These are phyloP conservation scores for Chloroceryle amazona DNA, from an alignment of 2,797 vertebrate species.

Conservation along the genomic window DNA sequence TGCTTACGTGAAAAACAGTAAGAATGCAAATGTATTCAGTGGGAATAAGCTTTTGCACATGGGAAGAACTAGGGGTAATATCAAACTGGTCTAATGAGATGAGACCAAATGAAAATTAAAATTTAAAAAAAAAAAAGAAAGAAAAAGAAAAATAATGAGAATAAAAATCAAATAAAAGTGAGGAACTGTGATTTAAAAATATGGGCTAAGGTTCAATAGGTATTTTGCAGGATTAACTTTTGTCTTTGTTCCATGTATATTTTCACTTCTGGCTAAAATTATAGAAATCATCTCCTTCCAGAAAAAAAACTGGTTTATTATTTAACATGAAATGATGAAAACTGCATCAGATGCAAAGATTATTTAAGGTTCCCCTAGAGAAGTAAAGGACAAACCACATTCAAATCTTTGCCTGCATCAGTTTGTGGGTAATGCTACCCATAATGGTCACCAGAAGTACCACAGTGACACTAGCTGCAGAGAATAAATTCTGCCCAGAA, in stretches of 20 bases:
- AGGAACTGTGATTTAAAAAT: slow-evolving; percentile 1
- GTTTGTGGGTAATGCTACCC: background rate
- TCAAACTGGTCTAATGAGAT: background rate
- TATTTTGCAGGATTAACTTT: slow-evolving; percentile 16
- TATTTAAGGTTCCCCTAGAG: slow-evolving; percentile 1
- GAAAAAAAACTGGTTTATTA: background rate
- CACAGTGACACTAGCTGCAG: background rate
- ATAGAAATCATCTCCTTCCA: background rate
- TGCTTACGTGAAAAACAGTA: slow-evolving; percentile 20
- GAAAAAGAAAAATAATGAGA: fast-evolving
- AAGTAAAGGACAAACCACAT: background rate
- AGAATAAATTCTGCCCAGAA: background rate
- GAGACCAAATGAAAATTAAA: background rate
- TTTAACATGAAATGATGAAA: slow-evolving; percentile 7
- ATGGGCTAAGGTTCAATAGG: background rate
- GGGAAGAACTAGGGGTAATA: background rate
- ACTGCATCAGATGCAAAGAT: background rate
- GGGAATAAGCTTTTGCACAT: background rate
- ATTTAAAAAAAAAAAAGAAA: no score
- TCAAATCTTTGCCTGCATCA: background rate
- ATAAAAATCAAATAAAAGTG: background rate
- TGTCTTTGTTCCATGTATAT: background rate
- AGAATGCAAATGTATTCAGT: background rate
- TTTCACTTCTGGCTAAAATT: slow-evolving; percentile 46
- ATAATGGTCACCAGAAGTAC: background rate